Evolutionary conservation across 1,140 invertebrate genomes (phyloP).

Genomic region (Drosophila elegans): DNA sequence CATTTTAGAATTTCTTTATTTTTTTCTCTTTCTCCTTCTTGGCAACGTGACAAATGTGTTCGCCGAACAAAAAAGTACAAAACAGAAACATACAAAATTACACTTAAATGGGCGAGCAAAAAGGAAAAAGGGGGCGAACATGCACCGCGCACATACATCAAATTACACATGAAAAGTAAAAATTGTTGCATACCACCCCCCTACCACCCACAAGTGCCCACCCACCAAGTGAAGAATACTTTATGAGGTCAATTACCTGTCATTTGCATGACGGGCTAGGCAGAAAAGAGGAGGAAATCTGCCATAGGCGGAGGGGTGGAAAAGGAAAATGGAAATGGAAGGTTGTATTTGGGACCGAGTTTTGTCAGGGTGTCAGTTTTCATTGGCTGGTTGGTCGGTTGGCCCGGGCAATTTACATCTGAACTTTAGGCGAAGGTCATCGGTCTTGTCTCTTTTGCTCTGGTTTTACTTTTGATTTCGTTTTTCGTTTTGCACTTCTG

Average conservation of each 20-base stretch:
- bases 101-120: slow-evolving; percentile 67
- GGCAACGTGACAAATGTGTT: slow-evolving; percentile 73
- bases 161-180: slow-evolving; percentile 75
- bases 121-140: slow-evolving; percentile 19
- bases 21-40: slow-evolving; percentile 30
- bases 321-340: slow-evolving; percentile 19
- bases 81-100: slow-evolving; percentile 65
- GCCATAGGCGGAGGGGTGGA: background rate
- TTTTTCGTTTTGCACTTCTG: slow-evolving; percentile 32
- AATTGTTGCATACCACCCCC: slow-evolving; percentile 69
- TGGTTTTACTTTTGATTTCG: slow-evolving; percentile 49
- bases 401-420: slow-evolving; percentile 36
- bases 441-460: slow-evolving; percentile 39
- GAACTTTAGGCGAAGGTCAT: slow-evolving; percentile 79
- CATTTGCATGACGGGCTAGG: slow-evolving; percentile 73
- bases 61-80: slow-evolving; percentile 21
- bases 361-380: slow-evolving; percentile 69
- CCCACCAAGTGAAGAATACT: slow-evolving; percentile 28
- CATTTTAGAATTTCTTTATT: slow-evolving; percentile 69
- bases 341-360: slow-evolving; percentile 20
- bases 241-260: slow-evolving; percentile 83
- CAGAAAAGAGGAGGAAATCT: slow-evolving; percentile 9
- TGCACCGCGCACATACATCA: slow-evolving; percentile 56
- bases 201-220: background rate
- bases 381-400: slow-evolving; percentile 20